These are phyloP conservation scores for Cherax quadricarinatus DNA, from an alignment of 1,140 invertebrate species.

Conservation along the genomic window DNA sequence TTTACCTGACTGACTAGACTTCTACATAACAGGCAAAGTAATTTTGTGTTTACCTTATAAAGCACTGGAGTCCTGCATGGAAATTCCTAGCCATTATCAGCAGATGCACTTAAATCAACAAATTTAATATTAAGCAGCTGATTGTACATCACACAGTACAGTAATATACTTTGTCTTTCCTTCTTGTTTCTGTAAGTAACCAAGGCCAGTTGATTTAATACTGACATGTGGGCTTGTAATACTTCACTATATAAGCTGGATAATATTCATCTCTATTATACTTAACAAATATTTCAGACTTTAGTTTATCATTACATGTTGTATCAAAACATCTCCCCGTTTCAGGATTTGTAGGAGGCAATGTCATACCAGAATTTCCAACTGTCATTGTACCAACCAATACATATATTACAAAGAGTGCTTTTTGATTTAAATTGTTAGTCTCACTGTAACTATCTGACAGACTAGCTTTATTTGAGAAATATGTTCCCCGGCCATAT, in stretches of 20 bases:
- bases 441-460: constrained; percentile 52
- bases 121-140: no score
- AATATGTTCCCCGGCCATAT: constrained; percentile 70
- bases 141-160: no score
- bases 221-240: background rate
- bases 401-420: constrained; percentile 56
- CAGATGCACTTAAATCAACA: no score
- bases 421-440: constrained; percentile 11
- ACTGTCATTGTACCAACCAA: constrained; percentile 62
- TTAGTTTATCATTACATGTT: constrained; percentile 41
- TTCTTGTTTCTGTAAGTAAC: background rate
- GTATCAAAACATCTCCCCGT: constrained; percentile 60
- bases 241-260: constrained; percentile 64
- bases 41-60: no score
- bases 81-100: no score
- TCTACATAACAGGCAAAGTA: no score
- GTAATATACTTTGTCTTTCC: no score
- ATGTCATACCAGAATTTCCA: constrained; percentile 45
- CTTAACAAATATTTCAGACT: constrained; percentile 68
- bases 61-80: no score
- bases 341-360: constrained; percentile 52
- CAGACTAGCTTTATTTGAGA: constrained; percentile 51
- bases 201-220: no score
- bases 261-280: constrained; percentile 73
- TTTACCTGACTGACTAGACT: no score